Percentiles rank a stretch among this genome's conserved stretches.
Evolutionary conservation across 2,797 vertebrate genomes (phyloP).

Genomic region (Nyctibius grandis): DNA sequence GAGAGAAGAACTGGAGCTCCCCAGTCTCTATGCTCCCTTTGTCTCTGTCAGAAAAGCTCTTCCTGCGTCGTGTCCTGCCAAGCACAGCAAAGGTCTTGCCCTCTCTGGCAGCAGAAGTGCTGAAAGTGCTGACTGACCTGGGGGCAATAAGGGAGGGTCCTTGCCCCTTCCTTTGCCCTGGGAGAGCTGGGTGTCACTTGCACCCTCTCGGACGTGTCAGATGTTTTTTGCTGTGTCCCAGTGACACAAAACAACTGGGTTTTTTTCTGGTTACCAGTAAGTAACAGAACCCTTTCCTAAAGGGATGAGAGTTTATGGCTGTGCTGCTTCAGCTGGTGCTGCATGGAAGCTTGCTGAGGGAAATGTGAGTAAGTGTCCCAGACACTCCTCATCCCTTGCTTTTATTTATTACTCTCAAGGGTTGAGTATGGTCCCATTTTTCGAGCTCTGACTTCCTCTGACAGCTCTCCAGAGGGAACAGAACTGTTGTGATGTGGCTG

Average conservation of each 20-base stretch:
- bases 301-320: neutral
- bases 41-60: slow-evolving; percentile 23
- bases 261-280: neutral
- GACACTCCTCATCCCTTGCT: neutral
- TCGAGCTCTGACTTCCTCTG: neutral
- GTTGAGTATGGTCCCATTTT: neutral
- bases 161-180: neutral
- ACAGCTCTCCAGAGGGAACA: neutral
- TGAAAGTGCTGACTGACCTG: neutral
- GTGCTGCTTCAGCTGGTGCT: neutral
- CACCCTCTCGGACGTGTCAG: neutral
- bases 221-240: neutral
- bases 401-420: neutral
- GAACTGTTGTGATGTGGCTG: neutral
- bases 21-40: slow-evolving; percentile 32
- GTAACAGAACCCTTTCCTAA: neutral
- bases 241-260: neutral
- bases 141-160: neutral
- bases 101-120: neutral
- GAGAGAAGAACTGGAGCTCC: neutral
- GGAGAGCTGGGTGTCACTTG: neutral
- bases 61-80: slow-evolving; percentile 7
- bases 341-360: neutral
- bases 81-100: neutral
- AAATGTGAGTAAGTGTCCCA: rapidly evolving